phyloP scores from a whole-genome alignment of 2,888 invertebrate species.

The Agrotis ipsilon region DNA sequence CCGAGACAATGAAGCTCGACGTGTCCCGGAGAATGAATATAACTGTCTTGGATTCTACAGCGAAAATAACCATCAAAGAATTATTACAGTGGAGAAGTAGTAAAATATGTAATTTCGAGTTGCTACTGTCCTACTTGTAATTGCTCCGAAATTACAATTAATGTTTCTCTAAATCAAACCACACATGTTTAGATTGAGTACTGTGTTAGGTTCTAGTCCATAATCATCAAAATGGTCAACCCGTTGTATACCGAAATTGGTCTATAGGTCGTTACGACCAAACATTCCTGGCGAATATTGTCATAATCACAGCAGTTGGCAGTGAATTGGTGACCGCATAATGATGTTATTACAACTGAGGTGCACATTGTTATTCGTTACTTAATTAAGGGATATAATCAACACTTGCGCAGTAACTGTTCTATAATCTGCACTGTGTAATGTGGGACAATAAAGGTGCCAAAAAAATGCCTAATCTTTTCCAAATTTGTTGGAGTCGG shows the following conservation, averaged over 20 bases:
- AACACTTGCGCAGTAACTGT: constrained; percentile 4
- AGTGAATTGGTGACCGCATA: constrained; percentile 27
- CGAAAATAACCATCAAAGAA: too few relatives aligned
- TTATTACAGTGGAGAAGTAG: too few relatives aligned
- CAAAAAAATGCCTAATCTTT: too few relatives aligned
- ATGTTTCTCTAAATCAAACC: not conserved
- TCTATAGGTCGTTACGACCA: constrained; percentile 25
- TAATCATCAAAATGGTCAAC: constrained; percentile 32
- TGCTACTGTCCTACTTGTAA: not conserved
- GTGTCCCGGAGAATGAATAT: too few relatives aligned
- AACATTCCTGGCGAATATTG: constrained; percentile 28
- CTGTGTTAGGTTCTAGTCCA: constrained; percentile 1
- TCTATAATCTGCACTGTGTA: not conserved
- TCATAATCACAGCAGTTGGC: constrained; percentile 39
- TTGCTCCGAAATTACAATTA: not conserved
- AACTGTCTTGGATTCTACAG: too few relatives aligned
- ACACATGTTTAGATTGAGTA: not conserved
- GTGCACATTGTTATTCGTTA: constrained; percentile 15
- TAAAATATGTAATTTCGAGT: too few relatives aligned
- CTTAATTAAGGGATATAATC: constrained; percentile 11
- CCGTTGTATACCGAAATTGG: constrained; percentile 27
- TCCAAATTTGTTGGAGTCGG: too few relatives aligned
- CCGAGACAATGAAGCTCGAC: too few relatives aligned
- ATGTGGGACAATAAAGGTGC: too few relatives aligned
- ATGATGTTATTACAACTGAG: constrained; percentile 48